Percentiles rank a stretch among this genome's conserved stretches.
Evolutionary conservation across 2,797 vertebrate species (phyloP).

Genomic region (Hypotaenidia okinawae): DNA sequence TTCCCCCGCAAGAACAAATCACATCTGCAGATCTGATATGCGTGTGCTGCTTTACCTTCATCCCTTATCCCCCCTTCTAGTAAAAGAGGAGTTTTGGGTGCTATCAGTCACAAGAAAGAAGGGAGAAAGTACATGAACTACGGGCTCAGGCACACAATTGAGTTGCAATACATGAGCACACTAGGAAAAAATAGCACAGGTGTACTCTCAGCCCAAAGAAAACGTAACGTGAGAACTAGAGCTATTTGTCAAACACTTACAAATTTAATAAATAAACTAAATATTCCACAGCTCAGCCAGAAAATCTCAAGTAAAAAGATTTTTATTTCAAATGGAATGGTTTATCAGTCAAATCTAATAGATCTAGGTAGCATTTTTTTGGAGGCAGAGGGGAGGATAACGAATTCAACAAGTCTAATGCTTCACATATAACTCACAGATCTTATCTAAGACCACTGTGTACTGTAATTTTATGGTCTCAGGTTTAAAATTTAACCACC

Average conservation of each 20-base stretch:
- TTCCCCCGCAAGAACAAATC: not conserved
- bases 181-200: not conserved
- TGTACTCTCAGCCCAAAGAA: not conserved
- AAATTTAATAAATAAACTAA: constrained; percentile 68
- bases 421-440: constrained; percentile 60
- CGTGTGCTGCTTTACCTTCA: not conserved
- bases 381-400: constrained; percentile 38
- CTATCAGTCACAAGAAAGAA: not conserved
- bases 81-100: not conserved
- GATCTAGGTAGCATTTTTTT: constrained; percentile 3
- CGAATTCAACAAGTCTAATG: constrained; percentile 58
- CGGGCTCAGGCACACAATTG: not conserved
- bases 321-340: constrained; percentile 59
- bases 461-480: constrained; percentile 50
- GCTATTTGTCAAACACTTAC: constrained; percentile 71
- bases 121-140: not conserved
- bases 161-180: not conserved
- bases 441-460: constrained; percentile 63
- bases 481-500: constrained; percentile 67
- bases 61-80: not conserved
- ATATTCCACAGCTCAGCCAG: constrained; percentile 63
- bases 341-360: constrained; percentile 61
- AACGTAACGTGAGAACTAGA: not conserved
- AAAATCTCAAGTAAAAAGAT: constrained; percentile 59
- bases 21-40: no score